Evolutionary conservation across 2,113 vertebrate species (phyloP), one percentile per base, ranked within the genome.

Genomic region (Lasiurus borealis): DNA sequence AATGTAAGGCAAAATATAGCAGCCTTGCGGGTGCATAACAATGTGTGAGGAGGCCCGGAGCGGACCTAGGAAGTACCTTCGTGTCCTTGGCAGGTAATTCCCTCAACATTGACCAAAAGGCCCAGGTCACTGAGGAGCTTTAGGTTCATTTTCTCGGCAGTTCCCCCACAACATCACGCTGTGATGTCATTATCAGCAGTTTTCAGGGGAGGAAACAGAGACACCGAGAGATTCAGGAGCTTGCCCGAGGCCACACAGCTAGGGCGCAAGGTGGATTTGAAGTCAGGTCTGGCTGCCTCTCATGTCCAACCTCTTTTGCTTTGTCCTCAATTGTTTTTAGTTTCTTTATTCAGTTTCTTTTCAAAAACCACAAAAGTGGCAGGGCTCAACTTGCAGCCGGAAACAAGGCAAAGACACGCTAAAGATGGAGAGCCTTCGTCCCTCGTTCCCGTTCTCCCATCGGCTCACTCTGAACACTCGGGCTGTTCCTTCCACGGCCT

Each of bases 271-370:
- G 36, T 15, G 19, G 66, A 34, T 66, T 9, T 34, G n/a, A 68
- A 75, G 6, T 52, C 4, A 0, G 29, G 59, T 36, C 57, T 36
- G 48, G 13, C 18, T 36, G 29, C 48, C 31, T 85, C 62, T 29
- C 8, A 54, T 78, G 27, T 78, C 77, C 54, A 82, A 62, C 34
- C 12, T 50, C n/a, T 89, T 72, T 85, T 46, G 31, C 23, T 62
- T 80, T 21, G 40, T 40, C 40, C 40, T 75, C 31, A 64, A 15
- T 84, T 59, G 34, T 68, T 72, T 93, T 66, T 85, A 62, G 27
- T 27, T 62, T 27, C 15, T 64, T 57, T 82, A 50, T 91, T 77
- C 52, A 40, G 40, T 93, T 87, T 90, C 34, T 93, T 84, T 52
- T 21, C 57, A 78, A 50, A 73, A 78, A 31, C 73, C 9, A 40